phyloP scores from a whole-genome alignment of 2,888 invertebrate species.

The Lordiphosa andalusiaca region DNA sequence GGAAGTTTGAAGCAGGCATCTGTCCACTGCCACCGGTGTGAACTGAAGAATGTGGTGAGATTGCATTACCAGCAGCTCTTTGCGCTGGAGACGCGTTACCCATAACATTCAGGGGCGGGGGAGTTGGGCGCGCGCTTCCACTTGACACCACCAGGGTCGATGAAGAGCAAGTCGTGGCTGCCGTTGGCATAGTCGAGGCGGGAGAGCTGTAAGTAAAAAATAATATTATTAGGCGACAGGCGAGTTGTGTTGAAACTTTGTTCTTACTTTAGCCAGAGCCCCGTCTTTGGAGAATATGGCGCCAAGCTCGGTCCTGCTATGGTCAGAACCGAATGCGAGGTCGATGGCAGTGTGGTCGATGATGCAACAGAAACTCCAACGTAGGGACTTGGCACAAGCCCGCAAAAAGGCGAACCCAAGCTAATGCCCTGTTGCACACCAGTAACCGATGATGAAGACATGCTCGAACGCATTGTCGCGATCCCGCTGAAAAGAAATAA shows the following conservation, averaged over 20 bases:
- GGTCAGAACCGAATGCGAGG: constrained; percentile 39
- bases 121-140: constrained; percentile 81
- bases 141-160: constrained; percentile 81
- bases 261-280: constrained; percentile 77
- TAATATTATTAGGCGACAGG: neutral
- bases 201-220: constrained; percentile 28
- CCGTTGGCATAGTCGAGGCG: constrained; percentile 53
- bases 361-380: constrained; percentile 31
- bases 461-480: constrained; percentile 38
- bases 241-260: neutral
- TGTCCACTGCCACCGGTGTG: constrained; percentile 78
- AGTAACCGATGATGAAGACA: constrained; percentile 18
- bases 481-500: constrained; percentile 27
- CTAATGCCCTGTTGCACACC: constrained; percentile 29
- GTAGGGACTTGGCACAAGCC: constrained; percentile 35
- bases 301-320: constrained; percentile 26
- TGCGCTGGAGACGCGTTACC: constrained; percentile 33
- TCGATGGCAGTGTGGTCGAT: constrained; percentile 35
- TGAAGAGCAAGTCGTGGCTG: constrained; percentile 65
- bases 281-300: constrained; percentile 71
- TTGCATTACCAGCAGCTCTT: constrained; percentile 80
- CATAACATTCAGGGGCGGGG: constrained; percentile 78
- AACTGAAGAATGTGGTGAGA: constrained; percentile 79
- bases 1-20: constrained; percentile 79
- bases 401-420: constrained; percentile 37